phyloP scores from a whole-genome alignment of 2,888 invertebrate species.

The Imbricaverruca yamaguchii region DNA sequence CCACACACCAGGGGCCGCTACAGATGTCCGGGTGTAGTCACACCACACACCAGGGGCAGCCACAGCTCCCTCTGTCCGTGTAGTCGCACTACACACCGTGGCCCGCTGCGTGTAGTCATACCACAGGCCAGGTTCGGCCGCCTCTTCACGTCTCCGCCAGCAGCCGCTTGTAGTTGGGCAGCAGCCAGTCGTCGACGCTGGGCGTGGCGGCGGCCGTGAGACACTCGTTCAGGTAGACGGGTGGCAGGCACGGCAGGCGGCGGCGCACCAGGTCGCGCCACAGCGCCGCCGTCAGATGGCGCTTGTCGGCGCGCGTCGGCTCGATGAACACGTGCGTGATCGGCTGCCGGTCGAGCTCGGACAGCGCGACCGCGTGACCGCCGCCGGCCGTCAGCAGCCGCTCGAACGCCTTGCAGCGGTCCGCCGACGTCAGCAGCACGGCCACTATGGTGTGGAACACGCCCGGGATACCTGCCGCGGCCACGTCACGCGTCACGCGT shows the following conservation, averaged over 20 bases:
- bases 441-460: conserved; percentile 35
- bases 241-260: conserved; percentile 54
- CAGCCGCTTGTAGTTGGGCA: conserved; percentile 30
- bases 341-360: conserved; percentile 40
- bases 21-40: too few relatives aligned
- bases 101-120: too few relatives aligned
- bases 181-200: conserved; percentile 27
- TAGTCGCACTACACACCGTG: too few relatives aligned
- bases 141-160: conserved; percentile 26
- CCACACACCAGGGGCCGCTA: too few relatives aligned
- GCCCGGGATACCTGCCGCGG: conserved; percentile 23
- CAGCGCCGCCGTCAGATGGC: conserved; percentile 1
- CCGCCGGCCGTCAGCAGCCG: conserved; percentile 70
- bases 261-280: conserved; percentile 1
- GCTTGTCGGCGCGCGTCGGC: conserved; percentile 24
- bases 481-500: conserved; percentile 26
- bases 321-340: conserved; percentile 10
- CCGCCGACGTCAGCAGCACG: conserved; percentile 51
- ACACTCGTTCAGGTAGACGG: conserved; percentile 55
- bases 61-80: too few relatives aligned
- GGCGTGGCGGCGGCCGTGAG: conserved; percentile 40
- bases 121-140: not conserved
- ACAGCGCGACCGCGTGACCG: conserved; percentile 57
- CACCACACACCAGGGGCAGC: too few relatives aligned
- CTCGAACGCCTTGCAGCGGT: conserved; percentile 54